phyloP scores from a whole-genome alignment of 2,888 invertebrate genomes.

The Suillia variegata region DNA sequence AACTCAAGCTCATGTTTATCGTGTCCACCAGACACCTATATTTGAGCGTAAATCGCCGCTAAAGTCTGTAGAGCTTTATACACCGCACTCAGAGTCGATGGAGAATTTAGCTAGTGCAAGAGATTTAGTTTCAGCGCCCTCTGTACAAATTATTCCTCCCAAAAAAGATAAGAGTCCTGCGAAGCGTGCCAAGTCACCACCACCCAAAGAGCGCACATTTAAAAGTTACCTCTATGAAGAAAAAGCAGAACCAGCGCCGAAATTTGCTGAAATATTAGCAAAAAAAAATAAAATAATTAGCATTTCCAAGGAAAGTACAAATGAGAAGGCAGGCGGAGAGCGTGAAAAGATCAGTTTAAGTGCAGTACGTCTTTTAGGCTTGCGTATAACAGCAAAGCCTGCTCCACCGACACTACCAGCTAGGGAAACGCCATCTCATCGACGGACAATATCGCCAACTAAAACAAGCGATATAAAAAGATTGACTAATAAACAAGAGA shows the following conservation, averaged over 20 bases:
- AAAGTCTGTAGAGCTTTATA: constrained; percentile 32
- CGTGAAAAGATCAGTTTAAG: constrained; percentile 2
- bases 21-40: constrained; percentile 60
- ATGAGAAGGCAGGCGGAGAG: neutral
- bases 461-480: constrained; percentile 33
- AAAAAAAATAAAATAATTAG: neutral
- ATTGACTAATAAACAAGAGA: constrained; percentile 27
- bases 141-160: constrained; percentile 15
- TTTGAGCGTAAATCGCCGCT: constrained; percentile 51
- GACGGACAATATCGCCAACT: constrained; percentile 32
- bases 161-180: constrained; percentile 26
- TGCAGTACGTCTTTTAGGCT: constrained; percentile 25
- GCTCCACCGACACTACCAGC: too few species aligned
- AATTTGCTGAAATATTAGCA: constrained; percentile 11
- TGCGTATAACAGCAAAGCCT: constrained; percentile 25
- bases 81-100: constrained; percentile 53
- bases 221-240: constrained; percentile 29
- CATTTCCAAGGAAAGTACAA: neutral
- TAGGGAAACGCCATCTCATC: too few species aligned
- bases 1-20: constrained; percentile 37
- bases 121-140: too few species aligned
- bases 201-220: constrained; percentile 30
- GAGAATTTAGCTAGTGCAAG: constrained; percentile 53
- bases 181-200: constrained; percentile 31
- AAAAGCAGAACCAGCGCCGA: constrained; percentile 6